These are phyloP conservation scores for Piezodorus guildinii DNA, from an alignment of 1,140 invertebrate species.

Conservation along the genomic window DNA sequence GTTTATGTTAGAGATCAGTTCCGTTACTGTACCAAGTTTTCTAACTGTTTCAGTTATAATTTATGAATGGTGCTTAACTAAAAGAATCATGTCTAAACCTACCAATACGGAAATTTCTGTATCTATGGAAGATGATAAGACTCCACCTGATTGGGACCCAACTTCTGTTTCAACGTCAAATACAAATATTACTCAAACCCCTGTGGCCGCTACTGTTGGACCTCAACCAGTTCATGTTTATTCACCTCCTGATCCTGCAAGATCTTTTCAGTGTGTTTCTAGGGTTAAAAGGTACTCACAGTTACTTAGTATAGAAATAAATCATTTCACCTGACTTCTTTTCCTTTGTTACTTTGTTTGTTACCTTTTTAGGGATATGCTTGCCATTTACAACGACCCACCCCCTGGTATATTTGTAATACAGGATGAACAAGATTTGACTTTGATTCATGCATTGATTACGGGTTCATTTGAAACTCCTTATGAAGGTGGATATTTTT, in stretches of 20 bases:
- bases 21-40: no score
- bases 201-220: neutral
- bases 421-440: constrained; percentile 44
- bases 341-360: neutral
- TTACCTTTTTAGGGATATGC: constrained; percentile 40
- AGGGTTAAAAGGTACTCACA: constrained; percentile 11
- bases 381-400: constrained; percentile 43
- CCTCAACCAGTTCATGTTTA: neutral
- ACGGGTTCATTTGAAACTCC: constrained; percentile 52
- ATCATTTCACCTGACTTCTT: neutral
- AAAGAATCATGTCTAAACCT: no score
- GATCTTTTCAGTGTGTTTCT: neutral
- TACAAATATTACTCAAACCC: neutral
- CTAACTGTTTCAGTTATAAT: no score
- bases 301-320: neutral
- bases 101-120: no score
- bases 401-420: constrained; percentile 45
- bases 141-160: neutral
- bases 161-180: neutral
- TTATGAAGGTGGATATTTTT: constrained; percentile 53
- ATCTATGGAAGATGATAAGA: neutral
- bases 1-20: no score
- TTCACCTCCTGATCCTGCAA: neutral
- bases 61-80: no score
- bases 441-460: constrained; percentile 46